Conservation (phyloP, 2,888 invertebrate species). For the Taphrorychus bicolor region DNA sequence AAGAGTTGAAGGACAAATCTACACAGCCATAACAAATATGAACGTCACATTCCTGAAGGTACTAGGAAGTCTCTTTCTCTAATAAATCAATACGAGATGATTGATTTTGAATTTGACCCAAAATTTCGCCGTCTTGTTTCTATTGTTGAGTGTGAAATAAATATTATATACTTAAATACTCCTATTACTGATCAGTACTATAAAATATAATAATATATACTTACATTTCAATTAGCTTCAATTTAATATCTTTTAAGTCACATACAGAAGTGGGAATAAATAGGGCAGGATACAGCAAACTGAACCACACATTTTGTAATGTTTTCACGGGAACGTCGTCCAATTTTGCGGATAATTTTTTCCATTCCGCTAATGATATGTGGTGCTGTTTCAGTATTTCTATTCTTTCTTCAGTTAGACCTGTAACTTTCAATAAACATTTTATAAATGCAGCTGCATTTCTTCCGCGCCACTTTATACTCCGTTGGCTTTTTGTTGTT, state of each 20-base stretch:
- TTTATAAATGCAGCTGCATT: conserved; percentile 40
- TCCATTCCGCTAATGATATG: conserved; percentile 42
- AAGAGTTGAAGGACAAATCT: too few species aligned
- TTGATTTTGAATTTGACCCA: too few species aligned
- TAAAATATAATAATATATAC: too few species aligned
- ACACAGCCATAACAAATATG: too few species aligned
- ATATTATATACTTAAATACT: too few species aligned
- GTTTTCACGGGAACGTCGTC: conserved; percentile 39
- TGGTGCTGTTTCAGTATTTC: conserved; percentile 39
- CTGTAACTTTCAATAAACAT: conserved; percentile 39
- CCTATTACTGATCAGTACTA: too few species aligned
- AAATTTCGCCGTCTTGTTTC: too few species aligned
- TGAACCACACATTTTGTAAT: conserved; percentile 43
- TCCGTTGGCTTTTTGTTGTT: conserved; percentile 6
- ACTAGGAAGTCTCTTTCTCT: too few species aligned
- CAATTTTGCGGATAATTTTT: conserved; percentile 42
- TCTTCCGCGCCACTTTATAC: conserved; percentile 37
- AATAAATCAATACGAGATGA: too few species aligned
- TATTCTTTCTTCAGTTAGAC: conserved; percentile 29
- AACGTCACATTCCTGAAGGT: too few species aligned
- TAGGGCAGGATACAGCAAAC: conserved; percentile 43
- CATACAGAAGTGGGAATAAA: conserved; percentile 39
- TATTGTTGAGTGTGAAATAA: too few species aligned
- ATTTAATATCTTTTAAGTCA: conserved; percentile 26
- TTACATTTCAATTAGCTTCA: conserved; percentile 42